A percentile compares a stretch with the other conserved stretches of the same genome.
These are phyloP conservation scores for Ruditapes philippinarum DNA, from an alignment of 1,140 invertebrate species.

Conservation along the genomic window DNA sequence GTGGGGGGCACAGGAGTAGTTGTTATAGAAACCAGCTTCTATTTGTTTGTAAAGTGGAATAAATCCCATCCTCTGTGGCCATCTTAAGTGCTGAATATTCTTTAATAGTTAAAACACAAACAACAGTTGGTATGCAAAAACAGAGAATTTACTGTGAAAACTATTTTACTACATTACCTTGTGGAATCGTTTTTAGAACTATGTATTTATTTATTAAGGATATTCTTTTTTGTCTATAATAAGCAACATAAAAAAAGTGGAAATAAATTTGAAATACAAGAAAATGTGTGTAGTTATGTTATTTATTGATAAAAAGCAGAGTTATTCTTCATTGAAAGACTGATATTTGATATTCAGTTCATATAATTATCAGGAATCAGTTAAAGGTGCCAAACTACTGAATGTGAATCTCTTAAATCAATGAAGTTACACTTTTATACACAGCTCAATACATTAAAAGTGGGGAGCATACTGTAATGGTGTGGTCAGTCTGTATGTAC, in stretches of 20 bases:
- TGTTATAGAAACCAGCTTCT: background rate
- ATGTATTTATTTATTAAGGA: background rate
- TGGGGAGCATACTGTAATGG: no score
- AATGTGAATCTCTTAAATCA: no score
- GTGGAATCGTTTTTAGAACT: background rate
- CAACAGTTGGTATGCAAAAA: background rate
- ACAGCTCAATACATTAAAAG: no score
- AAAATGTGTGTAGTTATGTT: no score
- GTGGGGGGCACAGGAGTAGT: conserved; percentile 74
- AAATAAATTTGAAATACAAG: background rate
- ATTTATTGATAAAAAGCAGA: no score
- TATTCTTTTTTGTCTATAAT: background rate
- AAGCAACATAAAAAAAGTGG: background rate
- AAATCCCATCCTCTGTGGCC: background rate
- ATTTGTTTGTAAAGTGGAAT: no score
- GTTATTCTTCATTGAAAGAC: no score
- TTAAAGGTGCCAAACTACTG: no score
- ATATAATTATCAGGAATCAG: no score
- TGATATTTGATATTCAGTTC: no score
- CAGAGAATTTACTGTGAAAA: background rate
- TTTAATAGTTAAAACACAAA: background rate
- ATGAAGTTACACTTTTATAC: no score
- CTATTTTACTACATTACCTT: background rate
- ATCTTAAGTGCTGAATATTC: background rate
- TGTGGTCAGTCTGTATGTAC: no score